These are phyloP conservation scores for Hypomesus transpacificus DNA, from an alignment of 2,113 vertebrate species.

Conservation along the genomic window DNA sequence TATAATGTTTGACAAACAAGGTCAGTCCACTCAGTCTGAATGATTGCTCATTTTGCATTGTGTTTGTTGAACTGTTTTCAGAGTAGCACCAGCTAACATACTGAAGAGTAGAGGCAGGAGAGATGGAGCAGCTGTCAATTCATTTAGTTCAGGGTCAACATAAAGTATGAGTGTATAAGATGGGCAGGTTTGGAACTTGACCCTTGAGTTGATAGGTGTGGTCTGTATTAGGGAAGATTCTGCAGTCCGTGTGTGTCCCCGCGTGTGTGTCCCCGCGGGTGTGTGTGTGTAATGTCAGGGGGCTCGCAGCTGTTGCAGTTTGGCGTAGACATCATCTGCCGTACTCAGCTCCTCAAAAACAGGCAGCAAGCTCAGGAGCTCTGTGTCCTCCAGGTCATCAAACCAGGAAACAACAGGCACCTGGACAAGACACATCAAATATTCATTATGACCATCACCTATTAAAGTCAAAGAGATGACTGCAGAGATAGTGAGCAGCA, in stretches of 20 bases:
- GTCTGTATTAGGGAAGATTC: not conserved
- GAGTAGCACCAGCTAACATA: conserved; percentile 2
- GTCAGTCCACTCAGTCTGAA: conserved; percentile 7
- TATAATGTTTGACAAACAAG: conserved; percentile 12
- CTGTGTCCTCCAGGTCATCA: conserved; percentile 76
- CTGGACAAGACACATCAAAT: conserved; percentile 33
- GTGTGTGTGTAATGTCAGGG: conserved; percentile 48
- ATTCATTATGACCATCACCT: conserved; percentile 1
- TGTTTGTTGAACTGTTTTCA: conserved; percentile 4
- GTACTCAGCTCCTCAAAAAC: conserved; percentile 74
- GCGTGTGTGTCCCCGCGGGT: not conserved
- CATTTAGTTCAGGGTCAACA: not conserved
- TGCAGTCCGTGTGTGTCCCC: not conserved
- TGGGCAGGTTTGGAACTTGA: not conserved
- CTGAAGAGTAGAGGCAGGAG: conserved; percentile 2
- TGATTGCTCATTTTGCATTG: conserved; percentile 5
- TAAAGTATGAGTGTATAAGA: not conserved
- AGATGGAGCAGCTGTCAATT: not conserved
- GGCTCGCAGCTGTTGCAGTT: conserved; percentile 72
- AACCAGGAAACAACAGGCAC: conserved; percentile 79
- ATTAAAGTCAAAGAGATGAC: not conserved
- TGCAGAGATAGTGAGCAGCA: not conserved
- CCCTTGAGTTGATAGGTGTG: not conserved
- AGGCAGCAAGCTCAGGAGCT: conserved; percentile 74
- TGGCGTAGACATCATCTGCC: conserved; percentile 72